Evolutionary conservation across 2,888 invertebrate species (phyloP).

Genomic region (Hymenopus coronatus): DNA sequence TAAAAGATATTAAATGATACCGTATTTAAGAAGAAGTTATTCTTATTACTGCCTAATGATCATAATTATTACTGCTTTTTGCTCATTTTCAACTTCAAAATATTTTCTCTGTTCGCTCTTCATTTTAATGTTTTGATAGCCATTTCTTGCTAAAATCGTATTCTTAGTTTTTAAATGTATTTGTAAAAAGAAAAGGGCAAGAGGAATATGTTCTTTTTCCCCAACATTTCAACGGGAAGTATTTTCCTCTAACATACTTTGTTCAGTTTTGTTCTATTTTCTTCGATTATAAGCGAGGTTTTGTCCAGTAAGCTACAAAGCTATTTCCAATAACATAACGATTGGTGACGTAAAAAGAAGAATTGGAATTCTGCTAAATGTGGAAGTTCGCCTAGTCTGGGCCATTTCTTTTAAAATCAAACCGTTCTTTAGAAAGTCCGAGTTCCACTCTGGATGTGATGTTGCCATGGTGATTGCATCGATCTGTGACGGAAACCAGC

Average conservation of each 20-base stretch:
- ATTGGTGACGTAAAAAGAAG: background rate
- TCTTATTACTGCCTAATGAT: too few species aligned
- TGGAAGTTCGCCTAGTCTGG: background rate
- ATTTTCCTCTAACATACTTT: background rate
- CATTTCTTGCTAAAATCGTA: too few species aligned
- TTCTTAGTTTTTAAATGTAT: too few species aligned
- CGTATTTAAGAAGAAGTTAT: too few species aligned
- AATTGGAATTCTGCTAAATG: background rate
- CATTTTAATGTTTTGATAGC: too few species aligned
- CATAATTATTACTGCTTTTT: too few species aligned
- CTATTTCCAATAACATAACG: background rate
- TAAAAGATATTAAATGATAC: too few species aligned
- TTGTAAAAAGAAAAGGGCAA: too few species aligned
- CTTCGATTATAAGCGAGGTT: background rate
- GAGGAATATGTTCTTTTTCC: too few species aligned
- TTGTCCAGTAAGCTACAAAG: background rate
- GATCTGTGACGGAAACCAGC: slow-evolving; percentile 19
- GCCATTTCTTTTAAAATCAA: background rate
- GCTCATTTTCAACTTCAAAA: too few species aligned
- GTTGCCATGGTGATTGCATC: slow-evolving; percentile 22
- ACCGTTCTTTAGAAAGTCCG: background rate
- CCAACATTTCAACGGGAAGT: background rate
- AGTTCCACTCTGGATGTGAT: slow-evolving; percentile 3
- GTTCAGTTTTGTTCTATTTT: background rate
- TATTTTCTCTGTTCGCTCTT: too few species aligned